These are phyloP conservation scores for Hiodon alosoides DNA, from an alignment of 2,113 vertebrate species.

Conservation along the genomic window DNA sequence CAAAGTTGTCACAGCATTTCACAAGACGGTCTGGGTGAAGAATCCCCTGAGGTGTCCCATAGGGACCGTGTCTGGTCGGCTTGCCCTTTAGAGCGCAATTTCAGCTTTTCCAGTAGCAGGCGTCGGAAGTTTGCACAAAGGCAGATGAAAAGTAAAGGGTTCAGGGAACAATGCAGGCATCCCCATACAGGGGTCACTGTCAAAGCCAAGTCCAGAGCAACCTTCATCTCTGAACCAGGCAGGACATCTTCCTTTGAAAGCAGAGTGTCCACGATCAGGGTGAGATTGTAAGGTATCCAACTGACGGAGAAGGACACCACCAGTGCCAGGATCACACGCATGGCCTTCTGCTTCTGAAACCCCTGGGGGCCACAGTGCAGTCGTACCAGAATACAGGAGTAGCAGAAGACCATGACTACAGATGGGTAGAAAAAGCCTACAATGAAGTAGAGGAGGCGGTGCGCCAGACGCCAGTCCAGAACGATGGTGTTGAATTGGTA, in stretches of 20 bases:
- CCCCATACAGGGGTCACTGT: not conserved
- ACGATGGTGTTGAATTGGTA: rapidly evolving
- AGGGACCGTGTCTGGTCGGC: not conserved
- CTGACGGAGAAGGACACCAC: conserved; percentile 75
- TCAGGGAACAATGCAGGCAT: not conserved
- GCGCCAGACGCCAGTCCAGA: conserved; percentile 31
- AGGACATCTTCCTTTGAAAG: not conserved
- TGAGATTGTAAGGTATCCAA: conserved; percentile 73
- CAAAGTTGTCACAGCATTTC: no score
- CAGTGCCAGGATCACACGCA: conserved; percentile 51
- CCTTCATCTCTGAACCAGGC: not conserved
- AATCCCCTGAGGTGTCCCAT: not conserved
- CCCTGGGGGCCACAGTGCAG: conserved; percentile 58
- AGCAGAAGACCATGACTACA: conserved; percentile 67
- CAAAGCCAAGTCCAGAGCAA: not conserved
- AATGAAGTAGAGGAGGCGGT: conserved; percentile 57
- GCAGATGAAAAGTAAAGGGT: conserved; percentile 8
- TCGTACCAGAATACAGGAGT: conserved; percentile 63
- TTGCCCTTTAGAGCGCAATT: not conserved
- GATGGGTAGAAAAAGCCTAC: conserved; percentile 74
- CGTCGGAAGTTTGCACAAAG: not conserved
- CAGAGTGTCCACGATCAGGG: no score
- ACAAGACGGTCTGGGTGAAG: no score
- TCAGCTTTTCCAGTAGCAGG: not conserved
- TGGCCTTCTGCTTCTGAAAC: conserved; percentile 68